These are phyloP conservation scores for Cepphus grylle DNA, from an alignment of 2,113 vertebrate species.

Conservation along the genomic window DNA sequence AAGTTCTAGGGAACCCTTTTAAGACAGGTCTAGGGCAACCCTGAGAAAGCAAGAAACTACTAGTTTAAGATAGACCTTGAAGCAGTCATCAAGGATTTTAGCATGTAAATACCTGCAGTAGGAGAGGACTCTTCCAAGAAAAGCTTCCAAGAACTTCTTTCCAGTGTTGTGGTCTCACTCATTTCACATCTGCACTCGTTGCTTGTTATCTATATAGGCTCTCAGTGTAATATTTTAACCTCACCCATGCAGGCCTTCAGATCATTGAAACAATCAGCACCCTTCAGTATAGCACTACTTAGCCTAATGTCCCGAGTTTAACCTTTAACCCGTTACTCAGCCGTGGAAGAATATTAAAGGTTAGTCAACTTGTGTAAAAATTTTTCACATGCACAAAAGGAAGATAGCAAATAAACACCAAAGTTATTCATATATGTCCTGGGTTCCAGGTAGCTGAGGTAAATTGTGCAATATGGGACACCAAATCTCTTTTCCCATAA, in stretches of 20 bases:
- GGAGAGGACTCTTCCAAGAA: background rate
- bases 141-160: constrained; percentile 1
- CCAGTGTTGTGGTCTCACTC: background rate
- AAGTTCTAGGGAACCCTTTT: background rate
- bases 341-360: background rate
- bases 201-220: background rate
- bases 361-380: background rate
- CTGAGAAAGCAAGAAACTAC: constrained; percentile 1
- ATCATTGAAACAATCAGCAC: background rate
- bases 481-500: constrained; percentile 34
- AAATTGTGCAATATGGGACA: constrained; percentile 33
- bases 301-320: background rate
- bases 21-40: background rate
- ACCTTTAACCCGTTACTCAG: background rate
- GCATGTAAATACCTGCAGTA: background rate
- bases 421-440: background rate
- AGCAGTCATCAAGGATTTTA: background rate
- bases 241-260: background rate
- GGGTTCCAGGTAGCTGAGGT: background rate
- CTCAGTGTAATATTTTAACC: background rate
- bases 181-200: background rate
- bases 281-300: background rate
- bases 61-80: background rate
- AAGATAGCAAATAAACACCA: background rate
- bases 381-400: background rate